Base-by-base conservation (phyloP, 1,140 invertebrate genomes). In the Helicoverpa zea region DNA sequence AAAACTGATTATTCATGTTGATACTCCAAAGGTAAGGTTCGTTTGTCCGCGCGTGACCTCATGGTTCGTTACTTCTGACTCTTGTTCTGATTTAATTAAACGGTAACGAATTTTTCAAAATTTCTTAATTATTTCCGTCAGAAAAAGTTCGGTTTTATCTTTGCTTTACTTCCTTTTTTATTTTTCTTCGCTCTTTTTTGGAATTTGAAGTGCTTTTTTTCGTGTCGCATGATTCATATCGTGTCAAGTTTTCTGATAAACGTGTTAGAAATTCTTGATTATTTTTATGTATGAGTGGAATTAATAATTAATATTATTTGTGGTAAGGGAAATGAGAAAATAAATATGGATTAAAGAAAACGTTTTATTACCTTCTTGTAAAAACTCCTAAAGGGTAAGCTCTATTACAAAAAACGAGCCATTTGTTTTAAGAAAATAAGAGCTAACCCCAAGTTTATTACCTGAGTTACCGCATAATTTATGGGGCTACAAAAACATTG, bases 51-150 rank as follows among this genome's bases (percentile, higher is more conserved):
- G 81, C 86, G 87, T 88, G 87, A 88, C 87, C 77, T 75, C 73
- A 87, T 80, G 90, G 82, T 88, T 88, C 87, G 91, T 88, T 91
- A 87, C 73, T 74, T 73, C 81, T 79, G 35, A 83, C 76, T 85
- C 59, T 84, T 85, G 88, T 87, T 84, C 84, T 87, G 87, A 92
- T 91, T 92, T 89, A 92, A 92, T 92, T 91, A 91, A 76, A 81
- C 51, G 61, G 80, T 78, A 83, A 84, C 87, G 86, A 81, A 83
- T 89, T 87, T 86, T 86, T 76, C 73, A 76, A 76, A 86, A 85
- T 82, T 84, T 84, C 82, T 86, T 90, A 91, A 92, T 91, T 90
- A 84, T 87, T 89, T 91, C 89, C 88, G 89, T 84, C 87, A 87
- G 86, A 89, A 90, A 79, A 80, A 51, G 58, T n/a, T 29, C 49